Conservation (phyloP, 2,888 invertebrate species). For the Noctua fimbriata region DNA sequence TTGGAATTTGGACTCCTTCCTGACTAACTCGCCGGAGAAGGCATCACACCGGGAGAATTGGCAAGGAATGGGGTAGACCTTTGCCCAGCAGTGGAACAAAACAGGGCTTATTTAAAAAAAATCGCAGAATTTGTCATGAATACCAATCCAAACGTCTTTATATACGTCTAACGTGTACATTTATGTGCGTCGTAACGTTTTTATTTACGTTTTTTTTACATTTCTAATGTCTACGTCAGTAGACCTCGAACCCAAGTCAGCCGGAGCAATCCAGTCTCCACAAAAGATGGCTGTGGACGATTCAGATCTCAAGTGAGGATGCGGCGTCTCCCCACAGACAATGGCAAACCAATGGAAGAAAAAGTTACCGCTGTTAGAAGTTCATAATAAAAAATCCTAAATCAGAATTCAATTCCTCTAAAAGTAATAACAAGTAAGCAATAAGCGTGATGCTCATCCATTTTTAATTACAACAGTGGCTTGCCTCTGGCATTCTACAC, state of each 20-base stretch:
- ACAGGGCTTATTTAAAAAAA: not conserved
- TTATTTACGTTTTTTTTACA: no score
- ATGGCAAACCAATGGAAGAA: not conserved
- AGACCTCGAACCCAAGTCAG: not conserved
- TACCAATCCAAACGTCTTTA: not conserved
- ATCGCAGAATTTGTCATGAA: not conserved
- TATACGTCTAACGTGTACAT: no score
- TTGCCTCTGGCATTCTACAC: constrained; percentile 63
- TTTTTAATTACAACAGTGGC: constrained; percentile 55
- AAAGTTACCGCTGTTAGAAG: not conserved
- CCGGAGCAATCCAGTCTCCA: not conserved
- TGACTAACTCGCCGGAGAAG: not conserved
- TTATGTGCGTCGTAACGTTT: no score
- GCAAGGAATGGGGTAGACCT: not conserved
- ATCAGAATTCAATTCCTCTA: not conserved
- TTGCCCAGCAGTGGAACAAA: not conserved
- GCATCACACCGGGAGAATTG: not conserved
- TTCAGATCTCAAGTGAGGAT: not conserved
- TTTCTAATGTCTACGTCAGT: not conserved
- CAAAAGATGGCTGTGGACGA: not conserved
- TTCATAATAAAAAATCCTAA: not conserved
- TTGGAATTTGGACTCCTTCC: not conserved
- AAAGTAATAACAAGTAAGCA: not conserved
- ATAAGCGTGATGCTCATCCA: constrained; percentile 32
- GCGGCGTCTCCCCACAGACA: not conserved